phyloP scores from a whole-genome alignment of 2,113 vertebrate species.

The Sapayoa aenigma region DNA sequence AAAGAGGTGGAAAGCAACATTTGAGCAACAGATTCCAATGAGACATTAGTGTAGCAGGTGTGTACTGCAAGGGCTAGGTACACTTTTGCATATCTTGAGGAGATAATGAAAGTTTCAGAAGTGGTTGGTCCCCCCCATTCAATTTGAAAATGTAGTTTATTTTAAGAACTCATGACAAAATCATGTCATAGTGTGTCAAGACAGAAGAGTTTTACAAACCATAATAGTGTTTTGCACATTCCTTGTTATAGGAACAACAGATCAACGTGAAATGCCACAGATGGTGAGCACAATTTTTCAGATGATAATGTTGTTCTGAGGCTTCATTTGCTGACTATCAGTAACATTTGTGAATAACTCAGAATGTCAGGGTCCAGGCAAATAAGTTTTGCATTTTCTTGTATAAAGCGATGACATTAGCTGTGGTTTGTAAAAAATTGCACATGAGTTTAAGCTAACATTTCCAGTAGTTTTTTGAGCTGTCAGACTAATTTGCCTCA shows the following conservation, averaged over 20 bases:
- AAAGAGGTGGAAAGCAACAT: background rate
- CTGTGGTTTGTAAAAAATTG: background rate
- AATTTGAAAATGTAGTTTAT: background rate
- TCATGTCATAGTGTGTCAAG: background rate
- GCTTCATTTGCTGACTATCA: background rate
- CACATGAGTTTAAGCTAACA: background rate
- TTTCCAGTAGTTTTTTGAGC: background rate
- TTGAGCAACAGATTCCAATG: background rate
- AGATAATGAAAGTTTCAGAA: background rate
- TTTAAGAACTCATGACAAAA: background rate
- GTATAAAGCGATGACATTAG: background rate
- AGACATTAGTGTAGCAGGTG: background rate
- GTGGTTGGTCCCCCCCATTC: background rate
- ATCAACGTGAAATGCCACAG: background rate
- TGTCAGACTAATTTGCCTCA: background rate
- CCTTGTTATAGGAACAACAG: background rate
- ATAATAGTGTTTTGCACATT: background rate
- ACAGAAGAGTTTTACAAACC: background rate
- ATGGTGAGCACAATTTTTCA: background rate
- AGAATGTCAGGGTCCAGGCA: background rate
- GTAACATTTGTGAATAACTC: background rate
- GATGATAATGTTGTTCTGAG: background rate
- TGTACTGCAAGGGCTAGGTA: fast-evolving
- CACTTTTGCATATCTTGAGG: background rate
- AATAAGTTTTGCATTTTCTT: background rate